These are phyloP conservation scores for Sinotaia quadrata DNA, from an alignment of 2,888 invertebrate species.

Conservation along the genomic window DNA sequence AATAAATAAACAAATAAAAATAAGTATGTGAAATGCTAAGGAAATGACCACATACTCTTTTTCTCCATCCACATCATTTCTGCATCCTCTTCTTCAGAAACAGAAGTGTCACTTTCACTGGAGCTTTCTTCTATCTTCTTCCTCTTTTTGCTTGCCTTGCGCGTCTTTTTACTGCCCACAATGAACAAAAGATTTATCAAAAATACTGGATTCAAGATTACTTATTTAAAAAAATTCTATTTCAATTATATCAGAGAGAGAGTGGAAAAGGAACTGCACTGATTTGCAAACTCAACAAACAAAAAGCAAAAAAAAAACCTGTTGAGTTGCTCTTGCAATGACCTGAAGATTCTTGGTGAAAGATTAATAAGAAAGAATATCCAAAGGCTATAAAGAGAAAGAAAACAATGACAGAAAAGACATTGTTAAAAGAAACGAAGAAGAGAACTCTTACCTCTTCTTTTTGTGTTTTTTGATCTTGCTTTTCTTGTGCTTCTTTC, in stretches of 20 bases:
- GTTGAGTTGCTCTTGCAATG: too few relatives aligned
- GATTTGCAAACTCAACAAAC: too few relatives aligned
- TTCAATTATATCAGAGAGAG: too few relatives aligned
- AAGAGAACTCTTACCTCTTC: conserved; percentile 44
- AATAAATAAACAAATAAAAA: too few relatives aligned
- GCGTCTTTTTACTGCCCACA: conserved; percentile 45
- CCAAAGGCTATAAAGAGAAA: not conserved
- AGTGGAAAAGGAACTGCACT: too few relatives aligned
- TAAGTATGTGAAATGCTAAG: too few relatives aligned
- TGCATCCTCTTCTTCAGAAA: conserved; percentile 76
- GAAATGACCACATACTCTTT: conserved; percentile 42
- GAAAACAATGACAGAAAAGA: not conserved
- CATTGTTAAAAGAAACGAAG: not conserved
- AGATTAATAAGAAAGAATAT: not conserved
- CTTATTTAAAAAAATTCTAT: too few relatives aligned
- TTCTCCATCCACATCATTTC: conserved; percentile 33
- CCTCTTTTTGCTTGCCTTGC: conserved; percentile 38
- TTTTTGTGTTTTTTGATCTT: conserved; percentile 62
- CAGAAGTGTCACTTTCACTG: conserved; percentile 29
- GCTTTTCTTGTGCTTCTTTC: conserved; percentile 61
- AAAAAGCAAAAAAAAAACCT: too few relatives aligned
- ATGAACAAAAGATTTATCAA: not conserved
- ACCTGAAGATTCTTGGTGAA: not conserved
- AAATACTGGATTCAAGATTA: not conserved
- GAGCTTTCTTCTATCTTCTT: conserved; percentile 68